Evolutionary conservation across 1,140 invertebrate genomes (phyloP).

Genomic region (Drosophila tristis): DNA sequence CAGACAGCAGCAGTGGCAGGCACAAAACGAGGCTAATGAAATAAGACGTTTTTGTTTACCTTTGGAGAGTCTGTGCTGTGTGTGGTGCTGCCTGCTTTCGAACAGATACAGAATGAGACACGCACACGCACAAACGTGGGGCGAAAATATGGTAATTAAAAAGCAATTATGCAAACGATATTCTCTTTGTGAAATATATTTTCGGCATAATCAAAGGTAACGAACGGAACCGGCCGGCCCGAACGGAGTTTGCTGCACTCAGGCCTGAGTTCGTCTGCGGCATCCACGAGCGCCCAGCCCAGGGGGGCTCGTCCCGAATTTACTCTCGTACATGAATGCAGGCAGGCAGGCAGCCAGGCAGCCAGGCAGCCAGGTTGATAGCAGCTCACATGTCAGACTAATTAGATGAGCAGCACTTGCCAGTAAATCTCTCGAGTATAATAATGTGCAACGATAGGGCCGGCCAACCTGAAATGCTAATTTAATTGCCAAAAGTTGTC

Average conservation of each 20-base stretch:
- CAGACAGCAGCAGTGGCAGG: neutral
- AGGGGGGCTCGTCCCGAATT: slow-evolving; percentile 55
- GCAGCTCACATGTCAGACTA: slow-evolving; percentile 48
- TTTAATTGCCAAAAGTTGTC: slow-evolving; percentile 43
- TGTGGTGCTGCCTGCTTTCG: neutral
- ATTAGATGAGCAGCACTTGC: slow-evolving; percentile 62
- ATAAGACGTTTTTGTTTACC: slow-evolving; percentile 57
- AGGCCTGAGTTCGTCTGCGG: neutral
- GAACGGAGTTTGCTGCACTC: neutral
- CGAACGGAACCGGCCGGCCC: slow-evolving; percentile 4
- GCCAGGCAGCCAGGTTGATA: neutral
- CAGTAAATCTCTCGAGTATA: slow-evolving; percentile 64
- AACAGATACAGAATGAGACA: neutral
- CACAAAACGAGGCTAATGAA: slow-evolving; percentile 31
- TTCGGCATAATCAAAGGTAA: slow-evolving; percentile 33
- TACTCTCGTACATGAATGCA: slow-evolving; percentile 28
- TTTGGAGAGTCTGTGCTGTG: slow-evolving; percentile 44
- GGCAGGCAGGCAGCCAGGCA: slow-evolving; percentile 9
- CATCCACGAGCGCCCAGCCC: neutral
- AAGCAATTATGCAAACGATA: slow-evolving; percentile 70
- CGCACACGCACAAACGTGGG: neutral
- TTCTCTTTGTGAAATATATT: slow-evolving; percentile 28
- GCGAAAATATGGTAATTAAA: slow-evolving; percentile 57
- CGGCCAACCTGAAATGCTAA: slow-evolving; percentile 43
- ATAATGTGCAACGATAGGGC: slow-evolving; percentile 41